Evolutionary conservation across 2,888 invertebrate species (phyloP).

Genomic region (Drosophila neotestacea): DNA sequence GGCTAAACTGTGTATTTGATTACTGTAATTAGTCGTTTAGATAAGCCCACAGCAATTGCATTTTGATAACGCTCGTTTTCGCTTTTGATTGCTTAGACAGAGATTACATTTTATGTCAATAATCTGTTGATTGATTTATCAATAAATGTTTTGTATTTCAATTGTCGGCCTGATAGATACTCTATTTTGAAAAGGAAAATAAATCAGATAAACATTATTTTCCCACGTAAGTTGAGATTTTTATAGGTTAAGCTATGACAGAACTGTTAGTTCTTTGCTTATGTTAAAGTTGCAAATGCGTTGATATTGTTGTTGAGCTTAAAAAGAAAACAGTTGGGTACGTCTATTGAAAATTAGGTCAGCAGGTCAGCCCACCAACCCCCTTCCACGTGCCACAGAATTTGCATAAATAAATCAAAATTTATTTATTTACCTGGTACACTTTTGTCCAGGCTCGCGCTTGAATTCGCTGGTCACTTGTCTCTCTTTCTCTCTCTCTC

Average conservation of each 20-base stretch:
- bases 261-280: not conserved
- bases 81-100: slow-evolving; percentile 1
- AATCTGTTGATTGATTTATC: slow-evolving; percentile 21
- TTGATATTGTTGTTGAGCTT: not conserved
- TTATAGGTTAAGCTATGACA: not conserved
- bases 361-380: slow-evolving; percentile 23
- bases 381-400: slow-evolving; percentile 21
- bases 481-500: slow-evolving; percentile 9
- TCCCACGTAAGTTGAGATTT: not conserved
- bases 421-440: slow-evolving; percentile 35
- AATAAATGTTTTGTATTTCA: slow-evolving; percentile 14
- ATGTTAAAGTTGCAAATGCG: not conserved
- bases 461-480: slow-evolving; percentile 22
- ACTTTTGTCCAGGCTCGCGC: slow-evolving; percentile 17
- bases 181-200: not conserved
- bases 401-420: slow-evolving; percentile 64
- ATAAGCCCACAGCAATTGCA: slow-evolving; percentile 37
- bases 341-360: slow-evolving; percentile 34
- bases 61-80: slow-evolving; percentile 13
- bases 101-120: not conserved
- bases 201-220: not conserved
- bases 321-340: not conserved
- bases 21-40: slow-evolving; percentile 27
- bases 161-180: not conserved
- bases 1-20: slow-evolving; percentile 31